phyloP scores from a whole-genome alignment of 2,797 vertebrate genomes.

The Monodelphis domestica region DNA sequence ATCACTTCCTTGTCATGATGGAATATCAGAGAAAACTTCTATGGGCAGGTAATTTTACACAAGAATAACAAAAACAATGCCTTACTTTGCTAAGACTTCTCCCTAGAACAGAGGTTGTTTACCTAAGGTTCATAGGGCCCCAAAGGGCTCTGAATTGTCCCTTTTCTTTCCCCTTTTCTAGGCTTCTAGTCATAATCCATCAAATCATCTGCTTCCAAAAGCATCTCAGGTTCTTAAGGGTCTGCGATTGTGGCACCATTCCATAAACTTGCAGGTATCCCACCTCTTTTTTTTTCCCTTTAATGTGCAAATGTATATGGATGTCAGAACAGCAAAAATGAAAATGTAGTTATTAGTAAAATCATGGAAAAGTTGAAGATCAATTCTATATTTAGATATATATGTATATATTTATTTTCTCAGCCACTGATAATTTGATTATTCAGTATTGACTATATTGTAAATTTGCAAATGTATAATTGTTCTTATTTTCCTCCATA shows the following conservation, averaged over 20 bases:
- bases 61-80: no score
- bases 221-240: background rate
- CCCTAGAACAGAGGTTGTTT: no score
- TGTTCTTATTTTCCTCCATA: conserved; percentile 3
- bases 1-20: no score
- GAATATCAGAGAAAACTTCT: no score
- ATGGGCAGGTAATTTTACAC: no score
- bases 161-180: no score
- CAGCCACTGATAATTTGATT: background rate
- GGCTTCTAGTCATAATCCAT: background rate
- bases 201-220: background rate
- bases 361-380: background rate
- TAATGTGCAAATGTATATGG: background rate
- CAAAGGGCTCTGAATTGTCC: no score
- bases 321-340: background rate
- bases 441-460: background rate
- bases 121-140: no score
- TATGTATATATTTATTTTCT: background rate
- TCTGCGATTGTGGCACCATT: background rate
- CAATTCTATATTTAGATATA: background rate
- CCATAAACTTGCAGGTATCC: no score
- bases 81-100: no score
- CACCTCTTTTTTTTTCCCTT: background rate
- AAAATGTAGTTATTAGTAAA: background rate
- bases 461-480: background rate